Percentiles rank a stretch among this genome's conserved stretches.
Evolutionary conservation across 1,140 invertebrate genomes (phyloP).

Genomic region (Drosophila tropicalis): DNA sequence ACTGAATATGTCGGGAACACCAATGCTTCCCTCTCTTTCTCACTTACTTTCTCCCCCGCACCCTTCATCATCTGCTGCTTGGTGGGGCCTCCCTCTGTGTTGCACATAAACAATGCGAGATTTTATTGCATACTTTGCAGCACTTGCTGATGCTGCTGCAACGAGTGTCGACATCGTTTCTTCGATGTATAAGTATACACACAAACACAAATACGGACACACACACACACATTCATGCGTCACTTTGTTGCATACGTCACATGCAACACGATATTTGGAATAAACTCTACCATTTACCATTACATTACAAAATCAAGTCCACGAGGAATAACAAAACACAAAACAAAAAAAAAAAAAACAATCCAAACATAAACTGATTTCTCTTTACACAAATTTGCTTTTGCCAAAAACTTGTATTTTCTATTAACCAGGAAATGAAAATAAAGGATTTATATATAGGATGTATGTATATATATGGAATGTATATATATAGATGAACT

Average conservation of each 20-base stretch:
- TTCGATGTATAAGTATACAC: constrained; percentile 47
- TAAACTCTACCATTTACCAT: background rate
- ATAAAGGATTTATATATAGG: constrained; percentile 8
- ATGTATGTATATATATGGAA: background rate
- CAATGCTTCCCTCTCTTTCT: constrained; percentile 22
- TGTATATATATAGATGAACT: constrained; percentile 18
- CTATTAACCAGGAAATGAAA: constrained; percentile 9
- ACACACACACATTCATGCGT: constrained; percentile 28
- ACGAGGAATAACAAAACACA: background rate
- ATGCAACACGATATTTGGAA: constrained; percentile 63
- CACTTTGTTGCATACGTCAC: constrained; percentile 74
- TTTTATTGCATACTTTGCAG: constrained; percentile 81
- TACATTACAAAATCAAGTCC: constrained; percentile 54
- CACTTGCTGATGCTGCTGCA: constrained; percentile 48
- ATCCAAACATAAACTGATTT: constrained; percentile 31
- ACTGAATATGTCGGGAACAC: constrained; percentile 44
- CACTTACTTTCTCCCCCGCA: background rate
- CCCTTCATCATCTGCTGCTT: background rate
- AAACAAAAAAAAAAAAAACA: background rate
- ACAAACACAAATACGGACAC: constrained; percentile 24
- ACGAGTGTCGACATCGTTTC: constrained; percentile 51
- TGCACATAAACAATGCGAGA: constrained; percentile 80
- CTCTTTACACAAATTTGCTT: constrained; percentile 14
- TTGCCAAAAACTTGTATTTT: background rate
- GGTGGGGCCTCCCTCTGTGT: constrained; percentile 19